Evolutionary conservation across 2,797 vertebrate species (phyloP).

Genomic region (Crax fasciolata): DNA sequence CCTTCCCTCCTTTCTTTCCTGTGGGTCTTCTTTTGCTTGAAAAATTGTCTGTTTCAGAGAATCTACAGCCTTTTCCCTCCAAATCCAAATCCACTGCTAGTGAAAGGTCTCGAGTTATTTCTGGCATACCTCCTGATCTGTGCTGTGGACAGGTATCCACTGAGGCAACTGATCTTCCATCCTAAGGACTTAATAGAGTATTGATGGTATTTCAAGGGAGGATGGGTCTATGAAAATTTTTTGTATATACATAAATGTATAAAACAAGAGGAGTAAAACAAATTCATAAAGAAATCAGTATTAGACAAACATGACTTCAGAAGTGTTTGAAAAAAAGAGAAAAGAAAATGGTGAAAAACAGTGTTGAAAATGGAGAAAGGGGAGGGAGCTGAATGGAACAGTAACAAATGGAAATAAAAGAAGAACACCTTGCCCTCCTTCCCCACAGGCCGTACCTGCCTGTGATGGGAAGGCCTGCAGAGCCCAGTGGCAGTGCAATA

Average conservation of each 20-base stretch:
- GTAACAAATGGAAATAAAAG: neutral
- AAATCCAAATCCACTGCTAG: neutral
- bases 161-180: neutral
- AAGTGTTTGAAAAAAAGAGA: neutral
- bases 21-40: no score
- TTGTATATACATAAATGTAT: neutral
- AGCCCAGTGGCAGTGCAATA: neutral
- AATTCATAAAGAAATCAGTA: neutral
- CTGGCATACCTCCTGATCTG: neutral
- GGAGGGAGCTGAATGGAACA: neutral
- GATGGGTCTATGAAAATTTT: neutral
- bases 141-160: neutral
- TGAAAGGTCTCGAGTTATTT: conserved; percentile 9
- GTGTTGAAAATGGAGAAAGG: neutral
- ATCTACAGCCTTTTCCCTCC: neutral
- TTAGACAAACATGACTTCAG: neutral
- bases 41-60: neutral
- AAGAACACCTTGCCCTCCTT: neutral
- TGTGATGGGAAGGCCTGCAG: neutral
- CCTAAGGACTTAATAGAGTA: neutral
- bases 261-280: neutral
- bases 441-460: accelerated
- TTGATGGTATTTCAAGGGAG: neutral
- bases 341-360: neutral
- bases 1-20: no score